Evolutionary conservation across 2,797 vertebrate genomes (phyloP).

Genomic region (Sebastes alutus): DNA sequence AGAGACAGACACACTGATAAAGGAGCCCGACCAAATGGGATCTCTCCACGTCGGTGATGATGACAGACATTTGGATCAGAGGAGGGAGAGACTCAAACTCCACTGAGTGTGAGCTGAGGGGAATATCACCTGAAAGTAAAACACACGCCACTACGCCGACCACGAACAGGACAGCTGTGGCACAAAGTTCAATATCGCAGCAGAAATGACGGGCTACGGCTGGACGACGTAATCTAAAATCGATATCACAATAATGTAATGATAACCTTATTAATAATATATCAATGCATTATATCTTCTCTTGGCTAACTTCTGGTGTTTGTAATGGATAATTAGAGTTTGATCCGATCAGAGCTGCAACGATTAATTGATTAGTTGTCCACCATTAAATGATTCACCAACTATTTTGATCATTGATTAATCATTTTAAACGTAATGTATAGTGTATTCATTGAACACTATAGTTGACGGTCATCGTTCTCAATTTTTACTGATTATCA

Average conservation of each 20-base stretch:
- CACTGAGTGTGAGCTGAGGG: constrained; percentile 3
- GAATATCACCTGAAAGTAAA: constrained; percentile 15
- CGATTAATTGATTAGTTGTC: background rate
- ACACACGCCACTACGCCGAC: background rate
- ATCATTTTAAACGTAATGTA: too few species aligned
- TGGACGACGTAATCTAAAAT: background rate
- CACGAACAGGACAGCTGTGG: background rate
- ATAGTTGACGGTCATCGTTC: too few species aligned
- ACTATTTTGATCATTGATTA: too few species aligned
- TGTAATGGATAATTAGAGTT: background rate
- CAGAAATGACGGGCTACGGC: background rate
- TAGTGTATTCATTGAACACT: too few species aligned
- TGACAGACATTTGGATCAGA: constrained; percentile 45
- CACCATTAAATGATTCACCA: too few species aligned
- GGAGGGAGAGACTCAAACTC: background rate
- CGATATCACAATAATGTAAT: background rate
- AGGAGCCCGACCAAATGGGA: constrained; percentile 40
- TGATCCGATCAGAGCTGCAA: background rate
- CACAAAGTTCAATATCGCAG: background rate
- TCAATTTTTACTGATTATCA: too few species aligned
- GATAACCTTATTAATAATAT: background rate
- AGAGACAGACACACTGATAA: constrained; percentile 38
- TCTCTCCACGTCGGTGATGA: constrained; percentile 25
- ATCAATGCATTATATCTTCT: background rate
- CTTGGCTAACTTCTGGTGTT: background rate